Percentiles rank a stretch among this genome's conserved stretches.
phyloP scores from a whole-genome alignment of 2,888 invertebrate species.

The Saturnia pavonia region DNA sequence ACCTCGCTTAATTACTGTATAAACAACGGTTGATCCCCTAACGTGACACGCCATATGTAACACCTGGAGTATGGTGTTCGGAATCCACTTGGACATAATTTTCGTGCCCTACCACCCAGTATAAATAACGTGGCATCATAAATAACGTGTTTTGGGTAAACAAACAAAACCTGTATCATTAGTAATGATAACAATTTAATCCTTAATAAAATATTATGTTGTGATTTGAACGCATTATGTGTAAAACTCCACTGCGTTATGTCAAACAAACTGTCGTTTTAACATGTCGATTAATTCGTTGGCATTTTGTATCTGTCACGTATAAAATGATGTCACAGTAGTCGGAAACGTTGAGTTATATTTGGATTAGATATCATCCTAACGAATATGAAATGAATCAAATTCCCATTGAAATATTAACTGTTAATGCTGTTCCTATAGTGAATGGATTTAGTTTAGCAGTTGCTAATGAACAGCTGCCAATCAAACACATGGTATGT shows the following conservation, averaged over 20 bases:
- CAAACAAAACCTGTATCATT: neutral
- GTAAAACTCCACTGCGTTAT: conserved; percentile 32
- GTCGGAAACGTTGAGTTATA: conserved; percentile 13
- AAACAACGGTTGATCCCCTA: too few species aligned
- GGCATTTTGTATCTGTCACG: conserved; percentile 41
- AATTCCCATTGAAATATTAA: conserved; percentile 10
- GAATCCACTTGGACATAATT: too few species aligned
- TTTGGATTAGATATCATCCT: conserved; percentile 1
- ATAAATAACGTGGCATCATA: neutral
- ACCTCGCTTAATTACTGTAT: too few species aligned
- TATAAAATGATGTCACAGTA: conserved; percentile 12
- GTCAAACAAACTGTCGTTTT: conserved; percentile 48
- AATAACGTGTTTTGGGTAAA: neutral
- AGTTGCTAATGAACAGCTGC: conserved; percentile 14
- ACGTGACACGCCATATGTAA: too few species aligned
- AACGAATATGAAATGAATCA: conserved; percentile 11
- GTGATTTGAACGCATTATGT: conserved; percentile 29
- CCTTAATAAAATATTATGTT: conserved; percentile 25
- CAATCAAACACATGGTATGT: conserved; percentile 15
- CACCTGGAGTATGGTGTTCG: too few species aligned
- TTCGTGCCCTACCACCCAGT: too few species aligned
- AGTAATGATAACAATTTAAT: neutral
- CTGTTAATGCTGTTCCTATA: conserved; percentile 1
- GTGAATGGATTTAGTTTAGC: conserved; percentile 1
- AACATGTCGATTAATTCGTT: conserved; percentile 46